Conservation (phyloP, 2,797 vertebrate species). For the Crocodylus rhombifer region DNA sequence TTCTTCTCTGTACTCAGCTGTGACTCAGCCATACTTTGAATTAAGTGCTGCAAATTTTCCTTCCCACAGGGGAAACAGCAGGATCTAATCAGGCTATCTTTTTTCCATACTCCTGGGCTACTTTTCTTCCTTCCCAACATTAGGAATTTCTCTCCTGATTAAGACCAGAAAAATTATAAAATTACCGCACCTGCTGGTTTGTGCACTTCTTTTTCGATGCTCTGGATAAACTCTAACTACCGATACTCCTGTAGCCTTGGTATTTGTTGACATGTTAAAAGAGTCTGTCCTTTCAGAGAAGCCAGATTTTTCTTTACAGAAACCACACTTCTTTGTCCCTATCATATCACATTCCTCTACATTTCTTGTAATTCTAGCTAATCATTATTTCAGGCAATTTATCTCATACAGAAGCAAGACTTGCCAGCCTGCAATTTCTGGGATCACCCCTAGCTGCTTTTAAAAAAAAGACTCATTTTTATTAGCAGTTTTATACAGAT, state of each 20-base stretch:
- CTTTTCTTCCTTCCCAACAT: not conserved
- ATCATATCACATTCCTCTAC: not conserved
- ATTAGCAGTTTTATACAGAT: not conserved
- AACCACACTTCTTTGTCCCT: not conserved
- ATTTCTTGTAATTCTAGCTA: not conserved
- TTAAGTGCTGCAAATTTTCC: not conserved
- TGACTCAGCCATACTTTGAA: not conserved
- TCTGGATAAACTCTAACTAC: not conserved
- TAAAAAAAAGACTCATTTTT: not conserved
- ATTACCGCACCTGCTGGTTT: not conserved
- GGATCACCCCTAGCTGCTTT: constrained; percentile 4
- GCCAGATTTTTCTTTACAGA: not conserved
- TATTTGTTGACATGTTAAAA: not conserved
- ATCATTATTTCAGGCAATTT: not conserved
- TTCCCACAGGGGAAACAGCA: not conserved
- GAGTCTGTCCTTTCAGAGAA: not conserved
- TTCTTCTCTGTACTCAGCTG: not conserved
- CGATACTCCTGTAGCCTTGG: not conserved
- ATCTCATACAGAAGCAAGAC: not conserved
- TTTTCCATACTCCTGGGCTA: not conserved
- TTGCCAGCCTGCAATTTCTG: not conserved
- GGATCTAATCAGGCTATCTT: not conserved
- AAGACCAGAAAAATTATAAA: not conserved
- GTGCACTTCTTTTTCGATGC: not conserved
- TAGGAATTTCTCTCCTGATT: not conserved